Conservation (phyloP, 2,888 invertebrate species). For the Exocentrus adspersus region DNA sequence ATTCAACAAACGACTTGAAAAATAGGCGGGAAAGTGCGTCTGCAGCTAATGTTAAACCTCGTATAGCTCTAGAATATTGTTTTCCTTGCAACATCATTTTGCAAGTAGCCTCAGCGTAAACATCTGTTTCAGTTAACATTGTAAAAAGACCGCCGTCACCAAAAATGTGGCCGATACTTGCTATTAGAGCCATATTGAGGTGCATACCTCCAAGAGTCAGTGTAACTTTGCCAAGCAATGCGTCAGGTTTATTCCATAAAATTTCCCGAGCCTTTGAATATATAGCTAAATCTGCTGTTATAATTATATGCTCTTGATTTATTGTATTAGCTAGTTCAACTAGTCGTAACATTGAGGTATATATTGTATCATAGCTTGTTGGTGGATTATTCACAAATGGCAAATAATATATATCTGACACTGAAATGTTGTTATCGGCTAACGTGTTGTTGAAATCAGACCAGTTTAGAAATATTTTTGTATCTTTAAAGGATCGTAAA, state of each 20-base stretch:
- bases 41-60: background rate
- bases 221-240: conserved; percentile 29
- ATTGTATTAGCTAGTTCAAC: background rate
- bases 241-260: conserved; percentile 18
- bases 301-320: conserved; percentile 13
- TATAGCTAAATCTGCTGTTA: conserved; percentile 24
- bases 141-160: conserved; percentile 33
- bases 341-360: background rate
- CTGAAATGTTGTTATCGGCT: background rate
- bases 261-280: conserved; percentile 26
- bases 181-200: conserved; percentile 38
- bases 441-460: background rate
- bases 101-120: conserved; percentile 9
- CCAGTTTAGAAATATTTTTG: background rate
- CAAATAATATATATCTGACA: background rate
- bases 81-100: conserved; percentile 23
- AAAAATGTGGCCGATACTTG: conserved; percentile 38
- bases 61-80: conserved; percentile 28
- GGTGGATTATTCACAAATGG: background rate
- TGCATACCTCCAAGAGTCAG: conserved; percentile 33
- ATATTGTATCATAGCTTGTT: background rate
- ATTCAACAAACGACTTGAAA: background rate
- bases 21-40: background rate
- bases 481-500: background rate
- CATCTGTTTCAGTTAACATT: conserved; percentile 12